phyloP scores from a whole-genome alignment of 2,888 invertebrate species.

The Alviniconcha strummeri region DNA sequence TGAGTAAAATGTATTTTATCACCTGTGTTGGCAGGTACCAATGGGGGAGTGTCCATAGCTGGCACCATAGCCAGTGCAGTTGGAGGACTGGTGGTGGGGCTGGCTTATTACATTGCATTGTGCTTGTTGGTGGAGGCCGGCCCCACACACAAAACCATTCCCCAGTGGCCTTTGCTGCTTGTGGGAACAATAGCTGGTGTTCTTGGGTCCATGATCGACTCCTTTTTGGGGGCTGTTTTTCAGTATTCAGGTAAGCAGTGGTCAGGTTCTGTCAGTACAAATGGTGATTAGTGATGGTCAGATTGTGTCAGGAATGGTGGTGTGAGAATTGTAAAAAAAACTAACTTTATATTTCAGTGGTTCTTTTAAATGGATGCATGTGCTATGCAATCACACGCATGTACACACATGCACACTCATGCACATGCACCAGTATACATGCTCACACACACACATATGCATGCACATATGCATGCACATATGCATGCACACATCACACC shows the following conservation, averaged over 20 bases:
- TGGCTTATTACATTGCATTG: conserved; percentile 82
- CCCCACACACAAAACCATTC: conserved; percentile 54
- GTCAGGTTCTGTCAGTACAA: background rate
- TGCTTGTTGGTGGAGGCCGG: conserved; percentile 75
- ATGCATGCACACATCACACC: too few species aligned
- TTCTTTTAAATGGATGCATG: too few species aligned
- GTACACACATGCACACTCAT: too few species aligned
- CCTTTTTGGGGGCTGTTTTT: conserved; percentile 87
- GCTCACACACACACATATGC: background rate
- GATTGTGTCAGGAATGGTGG: too few species aligned
- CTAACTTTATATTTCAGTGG: too few species aligned
- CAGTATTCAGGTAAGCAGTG: conserved; percentile 86
- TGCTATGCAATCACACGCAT: too few species aligned
- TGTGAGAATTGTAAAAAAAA: too few species aligned
- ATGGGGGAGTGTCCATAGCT: conserved; percentile 85
- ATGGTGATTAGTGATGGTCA: too few species aligned
- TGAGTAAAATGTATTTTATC: too few species aligned
- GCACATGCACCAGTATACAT: too few species aligned
- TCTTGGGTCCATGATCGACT: conserved; percentile 88
- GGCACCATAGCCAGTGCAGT: conserved; percentile 78
- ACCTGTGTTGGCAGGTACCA: conserved; percentile 80
- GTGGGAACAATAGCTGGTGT: conserved; percentile 85
- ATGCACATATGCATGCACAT: background rate
- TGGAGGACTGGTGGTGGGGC: conserved; percentile 84
- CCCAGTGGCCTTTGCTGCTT: conserved; percentile 86